Evolutionary conservation across 2,797 vertebrate genomes (phyloP), one percentile per base, ranked within the genome.

Genomic region (Pseudochromis fuscus): DNA sequence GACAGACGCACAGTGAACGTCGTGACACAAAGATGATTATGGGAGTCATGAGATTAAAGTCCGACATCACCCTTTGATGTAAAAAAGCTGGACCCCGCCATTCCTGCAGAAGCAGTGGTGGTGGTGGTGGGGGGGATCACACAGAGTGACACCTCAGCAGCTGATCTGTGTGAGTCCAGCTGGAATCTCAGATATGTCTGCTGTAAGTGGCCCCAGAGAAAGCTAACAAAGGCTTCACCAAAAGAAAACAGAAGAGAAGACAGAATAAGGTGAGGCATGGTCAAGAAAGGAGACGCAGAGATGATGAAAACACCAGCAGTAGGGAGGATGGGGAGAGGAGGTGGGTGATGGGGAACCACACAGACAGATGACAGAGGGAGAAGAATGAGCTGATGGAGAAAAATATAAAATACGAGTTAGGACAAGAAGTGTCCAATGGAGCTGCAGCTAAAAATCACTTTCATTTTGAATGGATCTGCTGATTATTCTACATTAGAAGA

Each of bases 141-240:
- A 66, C 61, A 70, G 61, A 57, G 40, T 31, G 72, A 74, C 56
- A 70, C 16, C 57, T 48, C 66, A 63, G 68, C 69, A 81, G 77
- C 63, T 85, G 70, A 58, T 65, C 60, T 42, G 63, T 18, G 55
- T 48, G 62, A 50, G 28, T 69, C 52, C 68, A 69, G 81, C 81
- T 77, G 83, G 90, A 93, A 91, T 93, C 77, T 68, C 64, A 89
- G 76, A 45, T 81, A 89, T 87, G 84, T 86, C 75, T 71, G 67
- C 67, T 62, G 66, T 59, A 85, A 63, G 61, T 15, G 67, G 49
- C 45, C 31, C 23, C 18, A 52, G 66, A 88, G 53, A 81, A 72
- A 74, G 48, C 73, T 69, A 85, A 91, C 79, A 87, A 89, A 86
- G 60, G 68, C 73, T 77, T 68, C 50, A 67, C 68, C 28, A 81